Evolutionary conservation across 1,140 invertebrate species (phyloP).

Genomic region (Drosophila serrata): DNA sequence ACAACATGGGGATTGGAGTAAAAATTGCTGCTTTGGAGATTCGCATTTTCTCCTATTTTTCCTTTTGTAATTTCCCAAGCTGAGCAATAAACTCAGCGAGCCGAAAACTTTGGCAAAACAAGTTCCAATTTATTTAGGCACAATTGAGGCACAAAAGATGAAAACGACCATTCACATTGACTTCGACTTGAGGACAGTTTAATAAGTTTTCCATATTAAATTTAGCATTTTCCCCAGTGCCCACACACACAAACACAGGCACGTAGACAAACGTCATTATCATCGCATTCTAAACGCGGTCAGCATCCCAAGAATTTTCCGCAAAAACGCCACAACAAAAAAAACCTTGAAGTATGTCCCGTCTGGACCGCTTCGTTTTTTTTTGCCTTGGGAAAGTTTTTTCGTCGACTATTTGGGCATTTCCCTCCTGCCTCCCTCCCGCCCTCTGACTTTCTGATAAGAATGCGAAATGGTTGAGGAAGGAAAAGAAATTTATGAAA

Average conservation of each 20-base stretch:
- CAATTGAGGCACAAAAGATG: conserved; percentile 40
- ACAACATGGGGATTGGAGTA: conserved; percentile 10
- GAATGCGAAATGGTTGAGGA: conserved; percentile 66
- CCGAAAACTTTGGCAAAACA: conserved; percentile 53
- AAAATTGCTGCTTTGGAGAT: conserved; percentile 21
- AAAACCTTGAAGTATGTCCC: conserved; percentile 60
- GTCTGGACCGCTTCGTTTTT: conserved; percentile 26
- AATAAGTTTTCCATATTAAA: conserved; percentile 77
- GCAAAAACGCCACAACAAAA: conserved; percentile 23
- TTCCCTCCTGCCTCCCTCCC: not conserved
- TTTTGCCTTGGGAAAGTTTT: conserved; percentile 47
- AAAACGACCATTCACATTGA: conserved; percentile 26
- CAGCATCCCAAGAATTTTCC: conserved; percentile 53
- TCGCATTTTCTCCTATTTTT: conserved; percentile 24
- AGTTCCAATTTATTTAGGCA: conserved; percentile 54
- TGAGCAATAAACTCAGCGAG: conserved; percentile 50
- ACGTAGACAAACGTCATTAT: conserved; percentile 46
- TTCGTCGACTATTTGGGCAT: conserved; percentile 34
- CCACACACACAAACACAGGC: conserved; percentile 6
- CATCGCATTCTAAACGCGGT: conserved; percentile 48
- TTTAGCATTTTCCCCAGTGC: conserved; percentile 44
- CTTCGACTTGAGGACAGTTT: conserved; percentile 51
- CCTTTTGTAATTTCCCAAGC: conserved; percentile 39
- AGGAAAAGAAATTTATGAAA: conserved; percentile 66
- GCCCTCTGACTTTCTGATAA: conserved; percentile 54